Evolutionary conservation across 2,113 vertebrate species (phyloP).

Genomic region (Typhlomys cinereus): DNA sequence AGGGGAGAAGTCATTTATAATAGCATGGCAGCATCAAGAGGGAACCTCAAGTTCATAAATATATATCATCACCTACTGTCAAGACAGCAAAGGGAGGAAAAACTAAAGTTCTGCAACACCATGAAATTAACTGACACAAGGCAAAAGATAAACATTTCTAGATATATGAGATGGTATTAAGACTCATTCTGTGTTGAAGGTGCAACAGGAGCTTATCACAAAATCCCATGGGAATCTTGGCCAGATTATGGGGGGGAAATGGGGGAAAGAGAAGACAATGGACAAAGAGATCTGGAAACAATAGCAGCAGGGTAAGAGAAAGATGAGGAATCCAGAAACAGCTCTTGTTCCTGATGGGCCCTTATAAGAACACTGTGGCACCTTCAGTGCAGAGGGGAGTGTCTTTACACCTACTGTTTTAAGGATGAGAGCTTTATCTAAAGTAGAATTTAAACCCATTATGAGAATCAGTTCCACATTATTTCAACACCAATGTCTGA

Average conservation of each 20-base stretch:
- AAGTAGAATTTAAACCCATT: neutral
- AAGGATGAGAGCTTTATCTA: neutral
- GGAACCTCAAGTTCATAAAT: neutral
- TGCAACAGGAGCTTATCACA: too few relatives aligned
- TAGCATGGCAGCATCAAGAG: neutral
- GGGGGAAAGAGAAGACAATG: neutral
- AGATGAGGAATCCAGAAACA: neutral
- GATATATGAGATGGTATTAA: constrained; percentile 29
- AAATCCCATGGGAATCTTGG: neutral
- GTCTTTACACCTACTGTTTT: neutral
- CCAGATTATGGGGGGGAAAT: neutral
- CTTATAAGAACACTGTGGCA: neutral
- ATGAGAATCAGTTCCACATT: neutral
- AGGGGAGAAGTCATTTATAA: constrained; percentile 40
- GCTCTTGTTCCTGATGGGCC: neutral
- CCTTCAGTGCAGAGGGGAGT: neutral
- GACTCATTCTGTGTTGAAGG: neutral
- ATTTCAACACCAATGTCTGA: neutral
- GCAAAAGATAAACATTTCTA: constrained; percentile 36
- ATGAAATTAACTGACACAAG: neutral
- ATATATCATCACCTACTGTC: constrained; percentile 43
- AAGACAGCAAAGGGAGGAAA: constrained; percentile 13
- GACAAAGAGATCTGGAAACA: rapidly evolving
- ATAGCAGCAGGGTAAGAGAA: neutral
- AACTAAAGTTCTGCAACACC: neutral